Conservation (phyloP, 2,888 invertebrate genomes). For the Tyria jacobaeae region DNA sequence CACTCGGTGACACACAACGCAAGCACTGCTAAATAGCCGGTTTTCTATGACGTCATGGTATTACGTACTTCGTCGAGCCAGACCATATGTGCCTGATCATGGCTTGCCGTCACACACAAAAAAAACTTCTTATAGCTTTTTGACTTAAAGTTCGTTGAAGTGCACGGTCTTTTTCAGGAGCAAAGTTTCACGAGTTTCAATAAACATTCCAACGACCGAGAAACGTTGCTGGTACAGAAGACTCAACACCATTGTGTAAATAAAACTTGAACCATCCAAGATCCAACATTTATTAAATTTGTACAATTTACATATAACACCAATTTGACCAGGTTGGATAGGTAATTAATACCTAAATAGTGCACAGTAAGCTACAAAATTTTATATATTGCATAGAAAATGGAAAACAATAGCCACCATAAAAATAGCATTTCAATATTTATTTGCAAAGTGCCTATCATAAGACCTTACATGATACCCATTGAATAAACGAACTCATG, state of each 20-base stretch:
- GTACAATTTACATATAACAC: constrained; percentile 79
- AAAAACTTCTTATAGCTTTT: no score
- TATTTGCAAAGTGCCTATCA: constrained; percentile 42
- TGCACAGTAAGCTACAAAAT: constrained; percentile 68
- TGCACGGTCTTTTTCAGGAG: no score
- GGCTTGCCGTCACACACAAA: no score
- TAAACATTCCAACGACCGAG: no score
- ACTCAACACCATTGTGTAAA: constrained; percentile 1
- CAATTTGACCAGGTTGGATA: constrained; percentile 58
- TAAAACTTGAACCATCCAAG: constrained; percentile 46
- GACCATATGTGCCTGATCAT: no score
- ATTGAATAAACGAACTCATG: constrained; percentile 33
- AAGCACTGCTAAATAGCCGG: no score
- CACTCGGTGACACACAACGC: no score
- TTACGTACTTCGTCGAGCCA: no score
- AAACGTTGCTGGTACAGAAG: no score
- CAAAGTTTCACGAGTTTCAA: no score
- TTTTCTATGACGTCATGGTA: no score
- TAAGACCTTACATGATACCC: constrained; percentile 33
- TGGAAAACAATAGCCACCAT: constrained; percentile 39
- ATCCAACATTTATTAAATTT: constrained; percentile 85
- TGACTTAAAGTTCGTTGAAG: no score
- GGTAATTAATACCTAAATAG: constrained; percentile 61
- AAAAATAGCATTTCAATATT: constrained; percentile 47
- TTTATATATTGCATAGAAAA: constrained; percentile 65